Percentiles rank a stretch among this genome's conserved stretches.
Conservation (phyloP, 2,113 vertebrate species). For the Ptilonorhynchus violaceus region DNA sequence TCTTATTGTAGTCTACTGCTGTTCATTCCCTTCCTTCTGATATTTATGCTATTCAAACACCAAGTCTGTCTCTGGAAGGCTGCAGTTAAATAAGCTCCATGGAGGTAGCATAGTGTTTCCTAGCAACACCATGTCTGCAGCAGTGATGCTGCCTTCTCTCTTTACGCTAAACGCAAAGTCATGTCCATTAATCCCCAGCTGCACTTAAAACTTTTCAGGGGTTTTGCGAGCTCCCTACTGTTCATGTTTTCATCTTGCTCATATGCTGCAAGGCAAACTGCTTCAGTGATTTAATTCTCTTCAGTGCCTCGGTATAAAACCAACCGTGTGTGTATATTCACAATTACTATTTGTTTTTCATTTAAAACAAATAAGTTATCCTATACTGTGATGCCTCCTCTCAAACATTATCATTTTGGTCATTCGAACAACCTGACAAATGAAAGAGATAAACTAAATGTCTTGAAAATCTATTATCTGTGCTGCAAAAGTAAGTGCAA, state of each 20-base stretch:
- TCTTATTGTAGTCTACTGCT: background rate
- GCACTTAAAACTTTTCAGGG: slow-evolving; percentile 72
- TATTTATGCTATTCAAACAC: slow-evolving; percentile 52
- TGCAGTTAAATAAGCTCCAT: slow-evolving; percentile 60
- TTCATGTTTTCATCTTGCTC: slow-evolving; percentile 74
- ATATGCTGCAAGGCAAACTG: slow-evolving; percentile 63
- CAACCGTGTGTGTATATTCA: slow-evolving; percentile 7
- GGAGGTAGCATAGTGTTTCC: slow-evolving; percentile 65
- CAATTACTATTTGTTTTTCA: slow-evolving; percentile 51
- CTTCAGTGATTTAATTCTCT: slow-evolving; percentile 67
- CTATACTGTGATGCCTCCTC: background rate
- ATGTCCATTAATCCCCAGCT: slow-evolving; percentile 80
- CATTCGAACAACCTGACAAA: slow-evolving; percentile 27
- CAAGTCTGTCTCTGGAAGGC: slow-evolving; percentile 55
- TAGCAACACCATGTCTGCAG: slow-evolving; percentile 73
- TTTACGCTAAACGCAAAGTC: slow-evolving; percentile 73
- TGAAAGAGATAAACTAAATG: slow-evolving; percentile 32
- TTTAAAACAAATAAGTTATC: slow-evolving; percentile 49
- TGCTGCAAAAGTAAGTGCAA: background rate
- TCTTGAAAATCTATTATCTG: background rate
- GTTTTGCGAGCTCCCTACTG: slow-evolving; percentile 72
- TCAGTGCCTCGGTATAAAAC: slow-evolving; percentile 5
- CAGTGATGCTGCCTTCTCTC: slow-evolving; percentile 61
- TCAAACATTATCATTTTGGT: slow-evolving; percentile 14
- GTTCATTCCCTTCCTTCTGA: slow-evolving; percentile 2